Base-by-base conservation (phyloP, 1,140 invertebrate genomes). In the Ceratosolen fusciceps region DNA sequence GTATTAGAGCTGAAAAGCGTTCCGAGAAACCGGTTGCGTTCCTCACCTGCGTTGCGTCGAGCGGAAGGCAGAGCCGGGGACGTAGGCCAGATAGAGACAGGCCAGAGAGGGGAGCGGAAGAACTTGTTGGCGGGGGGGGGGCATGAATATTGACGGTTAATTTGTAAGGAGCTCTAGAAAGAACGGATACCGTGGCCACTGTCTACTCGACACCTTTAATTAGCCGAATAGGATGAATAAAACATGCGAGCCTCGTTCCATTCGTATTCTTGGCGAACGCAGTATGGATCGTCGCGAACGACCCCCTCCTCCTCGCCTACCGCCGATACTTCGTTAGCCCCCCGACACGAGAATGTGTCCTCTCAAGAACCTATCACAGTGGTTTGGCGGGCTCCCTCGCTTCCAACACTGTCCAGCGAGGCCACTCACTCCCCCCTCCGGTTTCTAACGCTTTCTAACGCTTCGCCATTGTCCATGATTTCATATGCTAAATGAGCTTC, bases 121-220 rank as follows among this genome's bases (percentile, higher is more conserved):
- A n/a, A n/a, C n/a, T n/a, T n/a, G 8, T 71, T 26, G 47, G n/a
- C 34, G 26, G 58, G 19, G 56, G 34, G 26, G 52, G 7, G 0
- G 83, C 84, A 88, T 88, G 86, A 89, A 87, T 89, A 88, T 90
- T 89, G 86, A 89, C 85, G 82, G 83, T 82, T 89, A 89, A 88
- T 88, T 89, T 88, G 86, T 90, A 89, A 88, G 86, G 85, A 88
- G 84, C 85, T 87, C 83, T 84, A 82, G 83, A 87, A 87, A 89
- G 86, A 87, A 84, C 82, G 84, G 74, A 81, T 26, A 70, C 60
- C 39, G 8, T 16, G 19, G 4, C 0, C 37, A n/a, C 49, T 56
- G 14, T 24, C 34, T 21, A 82, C 80, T 83, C 81, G 80, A 81
- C 88, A 88, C 86, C 86, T 89, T 89, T 86, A 89, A 89, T 89